Conservation (phyloP, 1,140 invertebrate genomes). For the Pseudomyrmex pallidus region DNA sequence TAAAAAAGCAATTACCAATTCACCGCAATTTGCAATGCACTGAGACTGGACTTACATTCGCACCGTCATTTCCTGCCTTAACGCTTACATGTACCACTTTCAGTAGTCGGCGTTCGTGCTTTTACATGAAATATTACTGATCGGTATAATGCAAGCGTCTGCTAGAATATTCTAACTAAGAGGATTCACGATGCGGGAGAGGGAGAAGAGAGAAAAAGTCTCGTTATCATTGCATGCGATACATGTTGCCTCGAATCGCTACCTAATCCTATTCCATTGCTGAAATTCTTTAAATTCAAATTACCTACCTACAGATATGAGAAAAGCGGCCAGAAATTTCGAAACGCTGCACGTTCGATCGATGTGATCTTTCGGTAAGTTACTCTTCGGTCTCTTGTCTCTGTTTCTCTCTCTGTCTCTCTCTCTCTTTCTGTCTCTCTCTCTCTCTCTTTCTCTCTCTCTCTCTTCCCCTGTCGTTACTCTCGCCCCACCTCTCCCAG, state of each 20-base stretch:
- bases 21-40: conserved; percentile 40
- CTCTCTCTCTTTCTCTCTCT: not conserved
- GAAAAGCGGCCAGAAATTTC: conserved; percentile 53
- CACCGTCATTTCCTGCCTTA: not conserved
- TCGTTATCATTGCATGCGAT: conserved; percentile 43
- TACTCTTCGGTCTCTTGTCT: conserved; percentile 41
- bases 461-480: conserved; percentile 13
- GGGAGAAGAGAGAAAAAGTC: conserved; percentile 10
- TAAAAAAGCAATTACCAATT: conserved; percentile 39
- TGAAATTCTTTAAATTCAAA: conserved; percentile 60
- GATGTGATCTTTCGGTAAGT: conserved; percentile 72
- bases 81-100: not conserved
- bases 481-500: conserved; percentile 36
- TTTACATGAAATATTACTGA: conserved; percentile 56
- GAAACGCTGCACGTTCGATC: conserved; percentile 65
- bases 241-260: conserved; percentile 29
- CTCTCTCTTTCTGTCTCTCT: not conserved
- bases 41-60: conserved; percentile 10
- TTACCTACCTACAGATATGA: conserved; percentile 20
- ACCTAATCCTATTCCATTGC: conserved; percentile 40
- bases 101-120: conserved; percentile 14
- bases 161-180: conserved; percentile 53
- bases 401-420: conserved; percentile 3
- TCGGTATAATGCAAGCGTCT: conserved; percentile 33
- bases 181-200: conserved; percentile 6